Conservation (phyloP, 2,113 vertebrate genomes). For the Illadopsis cleaveri region DNA sequence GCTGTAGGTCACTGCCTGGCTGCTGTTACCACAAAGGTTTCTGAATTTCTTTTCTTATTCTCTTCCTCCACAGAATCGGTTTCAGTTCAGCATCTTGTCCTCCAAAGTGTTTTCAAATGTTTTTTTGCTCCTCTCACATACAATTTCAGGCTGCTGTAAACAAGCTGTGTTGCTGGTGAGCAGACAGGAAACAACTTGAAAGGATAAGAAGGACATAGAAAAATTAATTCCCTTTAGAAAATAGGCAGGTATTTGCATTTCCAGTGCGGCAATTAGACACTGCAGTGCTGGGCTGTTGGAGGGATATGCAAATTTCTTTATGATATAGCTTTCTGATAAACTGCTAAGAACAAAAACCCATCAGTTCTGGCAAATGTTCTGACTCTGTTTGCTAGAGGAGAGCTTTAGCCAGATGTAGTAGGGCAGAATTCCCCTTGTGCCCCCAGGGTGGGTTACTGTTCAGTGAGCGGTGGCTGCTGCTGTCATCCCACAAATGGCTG, state of each 20-base stretch:
- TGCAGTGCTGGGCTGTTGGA: background rate
- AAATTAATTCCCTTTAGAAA: background rate
- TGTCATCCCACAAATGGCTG: fast-evolving
- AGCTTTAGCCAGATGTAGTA: background rate
- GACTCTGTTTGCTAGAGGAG: background rate
- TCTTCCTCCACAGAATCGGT: fast-evolving
- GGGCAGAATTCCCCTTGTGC: background rate
- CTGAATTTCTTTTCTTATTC: background rate
- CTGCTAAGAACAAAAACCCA: background rate
- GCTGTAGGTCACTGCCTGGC: background rate
- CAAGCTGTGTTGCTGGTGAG: background rate
- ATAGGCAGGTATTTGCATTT: background rate
- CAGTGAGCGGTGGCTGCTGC: background rate
- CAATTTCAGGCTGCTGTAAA: background rate
- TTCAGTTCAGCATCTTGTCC: background rate
- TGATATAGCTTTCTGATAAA: background rate
- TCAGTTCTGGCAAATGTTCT: background rate
- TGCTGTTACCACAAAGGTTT: background rate
- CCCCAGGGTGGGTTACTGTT: background rate
- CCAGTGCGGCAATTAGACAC: background rate
- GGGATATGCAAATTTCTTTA: background rate
- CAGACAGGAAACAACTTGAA: background rate
- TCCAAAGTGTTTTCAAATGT: background rate
- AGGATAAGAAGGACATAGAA: background rate
- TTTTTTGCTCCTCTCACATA: background rate